Evolutionary conservation across 2,113 vertebrate species (phyloP).

Genomic region (Platysteira castanea): DNA sequence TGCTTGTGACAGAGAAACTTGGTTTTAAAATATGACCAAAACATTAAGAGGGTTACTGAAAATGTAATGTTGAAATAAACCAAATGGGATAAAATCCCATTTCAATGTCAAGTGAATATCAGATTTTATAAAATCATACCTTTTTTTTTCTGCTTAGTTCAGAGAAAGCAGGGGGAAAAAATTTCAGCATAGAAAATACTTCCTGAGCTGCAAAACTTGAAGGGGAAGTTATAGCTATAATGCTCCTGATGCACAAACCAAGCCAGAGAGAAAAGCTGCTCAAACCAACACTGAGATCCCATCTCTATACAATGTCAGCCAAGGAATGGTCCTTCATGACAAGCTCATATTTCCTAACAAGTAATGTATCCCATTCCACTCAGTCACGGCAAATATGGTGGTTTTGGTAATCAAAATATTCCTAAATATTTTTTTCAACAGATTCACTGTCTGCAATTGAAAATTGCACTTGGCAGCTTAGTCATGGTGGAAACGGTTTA

Average conservation of each 20-base stretch:
- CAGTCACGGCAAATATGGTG: neutral
- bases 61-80: neutral
- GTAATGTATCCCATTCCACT: neutral
- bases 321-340: neutral
- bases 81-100: neutral
- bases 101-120: neutral
- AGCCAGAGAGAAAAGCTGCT: neutral
- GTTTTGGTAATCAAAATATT: neutral
- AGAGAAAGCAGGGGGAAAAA: neutral
- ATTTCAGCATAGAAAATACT: neutral
- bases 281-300: neutral
- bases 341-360: neutral
- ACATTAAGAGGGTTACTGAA: neutral
- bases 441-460: neutral
- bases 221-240: neutral
- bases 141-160: neutral
- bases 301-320: neutral
- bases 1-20: neutral
- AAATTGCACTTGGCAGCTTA: neutral
- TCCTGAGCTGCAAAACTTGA: neutral
- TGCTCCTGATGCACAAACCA: neutral
- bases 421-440: neutral
- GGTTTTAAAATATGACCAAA: neutral
- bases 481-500: neutral
- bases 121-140: neutral